Evolutionary conservation across 1,140 invertebrate genomes (phyloP), one percentile per base, ranked within the genome.

Genomic region (Drosophila burlai): DNA sequence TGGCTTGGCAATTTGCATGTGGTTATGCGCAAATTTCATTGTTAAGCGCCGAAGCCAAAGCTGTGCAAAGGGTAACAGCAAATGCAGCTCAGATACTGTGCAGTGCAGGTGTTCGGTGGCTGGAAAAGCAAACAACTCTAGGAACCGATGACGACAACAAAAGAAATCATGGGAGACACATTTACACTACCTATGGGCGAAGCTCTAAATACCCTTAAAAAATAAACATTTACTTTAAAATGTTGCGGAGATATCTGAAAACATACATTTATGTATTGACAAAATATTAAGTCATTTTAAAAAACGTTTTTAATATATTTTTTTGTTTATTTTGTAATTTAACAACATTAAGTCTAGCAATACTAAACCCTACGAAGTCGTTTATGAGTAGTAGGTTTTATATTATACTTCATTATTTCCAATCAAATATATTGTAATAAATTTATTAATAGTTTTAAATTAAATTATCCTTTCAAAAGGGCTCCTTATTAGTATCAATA

Each of bases 1-100:
- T 76, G 85, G 85, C 74, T 89, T 89, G 78, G 81, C 85, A 90
- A 90, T 90, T 90, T 90, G 86, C 85, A 90, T 90, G 85, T 90
- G 85, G 85, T 90, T 90, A 90, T 90, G 85, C 85, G 85, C 79
- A 90, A 90, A 90, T 90, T 90, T 90, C 81, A 90, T 90, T 90
- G 85, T 90, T 90, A 90, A 90, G 85, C 85, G 82, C 78, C 62
- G 83, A 85, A 74, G 85, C 73, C 61, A 91, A 76, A 72, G 85
- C 82, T 60, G 54, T 89, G 78, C 81, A 52, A 72, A 78, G 57
- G 58, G 76, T 66, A 76, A 55, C 67, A 43, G 46, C 67, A 67
- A 57, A 57, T 57, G 62, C 78, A 46, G 46, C 60, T 40, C 60
- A 69, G 43, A 47, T 36, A 57, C 34, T n/a, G 52, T 24, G 34